These are phyloP conservation scores for Megaceryle maxima DNA, from an alignment of 2,113 vertebrate species.

Conservation along the genomic window DNA sequence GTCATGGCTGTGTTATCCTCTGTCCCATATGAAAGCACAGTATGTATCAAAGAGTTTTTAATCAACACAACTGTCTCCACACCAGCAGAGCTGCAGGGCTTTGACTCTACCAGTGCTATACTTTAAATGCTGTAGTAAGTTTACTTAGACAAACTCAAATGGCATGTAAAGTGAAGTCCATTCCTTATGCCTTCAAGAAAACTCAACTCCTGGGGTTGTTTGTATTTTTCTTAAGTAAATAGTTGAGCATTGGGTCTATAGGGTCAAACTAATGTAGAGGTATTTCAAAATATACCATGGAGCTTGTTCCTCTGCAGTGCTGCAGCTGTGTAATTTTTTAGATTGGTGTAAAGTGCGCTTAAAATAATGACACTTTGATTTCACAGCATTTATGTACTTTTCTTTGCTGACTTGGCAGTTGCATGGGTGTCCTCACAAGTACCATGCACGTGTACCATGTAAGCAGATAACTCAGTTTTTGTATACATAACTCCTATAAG, in stretches of 20 bases:
- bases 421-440: not conserved
- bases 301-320: not conserved
- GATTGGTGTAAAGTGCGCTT: not conserved
- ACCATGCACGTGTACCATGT: not conserved
- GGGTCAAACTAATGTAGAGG: not conserved
- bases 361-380: not conserved
- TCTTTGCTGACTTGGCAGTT: not conserved
- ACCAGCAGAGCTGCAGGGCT: not conserved
- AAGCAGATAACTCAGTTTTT: not conserved
- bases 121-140: not conserved
- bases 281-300: not conserved
- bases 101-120: not conserved
- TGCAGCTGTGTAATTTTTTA: not conserved
- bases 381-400: not conserved
- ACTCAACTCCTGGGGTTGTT: not conserved
- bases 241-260: not conserved
- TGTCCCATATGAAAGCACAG: not conserved
- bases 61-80: not conserved
- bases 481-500: not conserved
- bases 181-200: not conserved
- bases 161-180: not conserved
- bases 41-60: not conserved
- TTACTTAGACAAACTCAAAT: not conserved
- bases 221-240: not conserved
- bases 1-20: not conserved